These are phyloP conservation scores for Lasiurus borealis DNA, from an alignment of 2,113 vertebrate genomes.

Conservation along the genomic window DNA sequence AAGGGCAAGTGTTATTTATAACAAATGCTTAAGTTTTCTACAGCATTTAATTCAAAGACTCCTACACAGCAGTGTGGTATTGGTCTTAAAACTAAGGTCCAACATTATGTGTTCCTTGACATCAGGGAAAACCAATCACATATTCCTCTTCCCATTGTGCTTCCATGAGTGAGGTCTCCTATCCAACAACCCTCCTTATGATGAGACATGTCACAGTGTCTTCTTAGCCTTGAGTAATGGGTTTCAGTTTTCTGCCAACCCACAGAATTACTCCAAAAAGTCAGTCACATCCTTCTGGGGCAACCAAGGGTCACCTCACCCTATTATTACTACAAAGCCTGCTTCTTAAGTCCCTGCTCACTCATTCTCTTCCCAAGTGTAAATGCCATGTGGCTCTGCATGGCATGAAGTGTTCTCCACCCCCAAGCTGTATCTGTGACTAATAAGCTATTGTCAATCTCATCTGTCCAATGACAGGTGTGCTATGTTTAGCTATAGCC, in stretches of 20 bases:
- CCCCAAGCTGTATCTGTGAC: background rate
- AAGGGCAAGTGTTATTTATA: constrained; percentile 55
- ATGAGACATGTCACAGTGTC: background rate
- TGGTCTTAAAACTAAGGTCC: background rate
- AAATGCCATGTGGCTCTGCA: background rate
- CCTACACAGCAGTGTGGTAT: background rate
- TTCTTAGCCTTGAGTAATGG: background rate
- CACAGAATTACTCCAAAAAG: background rate
- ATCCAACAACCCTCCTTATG: background rate
- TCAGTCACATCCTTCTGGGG: background rate
- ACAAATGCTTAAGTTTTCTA: constrained; percentile 36
- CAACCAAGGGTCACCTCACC: background rate
- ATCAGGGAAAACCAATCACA: background rate
- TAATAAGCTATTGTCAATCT: background rate
- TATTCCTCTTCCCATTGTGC: background rate
- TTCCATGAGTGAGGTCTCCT: background rate
- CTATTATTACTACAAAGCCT: background rate
- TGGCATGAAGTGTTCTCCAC: fast-evolving
- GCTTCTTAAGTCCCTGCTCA: background rate
- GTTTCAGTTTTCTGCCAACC: background rate
- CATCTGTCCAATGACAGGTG: background rate
- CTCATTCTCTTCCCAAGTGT: background rate
- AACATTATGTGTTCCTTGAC: background rate
- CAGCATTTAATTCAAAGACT: constrained; percentile 25
- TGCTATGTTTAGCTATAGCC: background rate